Conservation (phyloP, 2,113 vertebrate genomes). For the Astatoreochromis straeleni region DNA sequence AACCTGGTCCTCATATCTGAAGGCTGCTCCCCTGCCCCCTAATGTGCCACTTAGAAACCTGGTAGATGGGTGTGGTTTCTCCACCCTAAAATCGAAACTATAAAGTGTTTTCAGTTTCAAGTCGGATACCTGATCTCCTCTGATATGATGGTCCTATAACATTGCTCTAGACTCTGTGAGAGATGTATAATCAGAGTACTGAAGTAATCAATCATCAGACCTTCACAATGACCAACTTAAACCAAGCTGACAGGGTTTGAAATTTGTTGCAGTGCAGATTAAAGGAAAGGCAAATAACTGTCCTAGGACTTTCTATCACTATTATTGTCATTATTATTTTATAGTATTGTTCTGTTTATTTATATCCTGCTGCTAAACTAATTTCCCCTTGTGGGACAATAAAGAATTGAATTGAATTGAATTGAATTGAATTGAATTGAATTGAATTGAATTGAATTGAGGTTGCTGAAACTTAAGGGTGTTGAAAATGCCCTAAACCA, state of each 20-base stretch:
- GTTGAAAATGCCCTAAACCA: rapidly evolving
- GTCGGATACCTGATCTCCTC: neutral
- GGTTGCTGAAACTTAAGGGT: neutral
- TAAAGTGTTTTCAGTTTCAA: neutral
- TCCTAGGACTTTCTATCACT: too few relatives aligned
- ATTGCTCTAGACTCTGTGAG: neutral
- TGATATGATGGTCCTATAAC: neutral
- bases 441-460: too few relatives aligned
- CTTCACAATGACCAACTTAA: neutral
- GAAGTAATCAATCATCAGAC: neutral
- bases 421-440: too few relatives aligned
- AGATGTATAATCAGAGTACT: neutral
- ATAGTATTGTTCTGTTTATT: too few relatives aligned
- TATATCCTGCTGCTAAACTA: too few relatives aligned
- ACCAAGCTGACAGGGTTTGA: neutral
- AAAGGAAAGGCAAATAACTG: neutral
- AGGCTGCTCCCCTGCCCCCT: neutral
- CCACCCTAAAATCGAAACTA: neutral
- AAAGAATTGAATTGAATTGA: too few relatives aligned
- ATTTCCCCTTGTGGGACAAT: too few relatives aligned
- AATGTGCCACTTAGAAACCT: neutral
- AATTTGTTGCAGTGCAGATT: neutral
- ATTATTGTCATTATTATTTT: too few relatives aligned
- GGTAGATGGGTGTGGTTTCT: neutral
- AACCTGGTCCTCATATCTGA: neutral